Conservation (phyloP, 2,888 invertebrate species). For the Meandrusa payeni region DNA sequence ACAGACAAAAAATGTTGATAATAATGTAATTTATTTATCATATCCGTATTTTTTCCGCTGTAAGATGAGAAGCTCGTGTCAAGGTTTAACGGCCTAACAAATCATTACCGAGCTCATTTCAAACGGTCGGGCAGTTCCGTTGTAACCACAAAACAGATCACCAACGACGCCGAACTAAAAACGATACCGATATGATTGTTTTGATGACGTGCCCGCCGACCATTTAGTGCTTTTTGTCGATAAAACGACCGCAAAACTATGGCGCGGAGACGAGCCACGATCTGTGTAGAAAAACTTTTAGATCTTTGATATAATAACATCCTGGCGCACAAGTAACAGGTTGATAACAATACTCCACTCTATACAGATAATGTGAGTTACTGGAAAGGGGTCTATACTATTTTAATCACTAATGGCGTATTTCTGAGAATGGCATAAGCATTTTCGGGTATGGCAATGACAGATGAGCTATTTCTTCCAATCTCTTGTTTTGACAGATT, state of each 20-base stretch:
- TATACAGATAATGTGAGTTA: background rate
- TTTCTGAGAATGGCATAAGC: too few relatives aligned
- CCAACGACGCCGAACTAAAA: constrained; percentile 43
- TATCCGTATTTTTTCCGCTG: background rate
- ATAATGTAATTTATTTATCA: background rate
- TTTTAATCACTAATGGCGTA: too few relatives aligned
- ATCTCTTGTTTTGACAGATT: too few relatives aligned
- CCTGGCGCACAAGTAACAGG: constrained; percentile 13
- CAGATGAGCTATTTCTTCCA: too few relatives aligned
- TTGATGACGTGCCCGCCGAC: constrained; percentile 32
- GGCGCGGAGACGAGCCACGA: constrained; percentile 1
- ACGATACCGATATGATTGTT: constrained; percentile 25
- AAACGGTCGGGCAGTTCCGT: constrained; percentile 29
- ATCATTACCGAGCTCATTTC: constrained; percentile 37
- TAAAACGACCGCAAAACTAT: constrained; percentile 23
- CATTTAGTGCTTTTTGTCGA: constrained; percentile 29
- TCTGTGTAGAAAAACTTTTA: constrained; percentile 16
- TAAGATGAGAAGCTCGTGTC: constrained; percentile 15
- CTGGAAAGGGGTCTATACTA: too few relatives aligned
- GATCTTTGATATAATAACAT: constrained; percentile 15
- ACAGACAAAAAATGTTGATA: too few relatives aligned
- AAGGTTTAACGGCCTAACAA: constrained; percentile 37
- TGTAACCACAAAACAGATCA: constrained; percentile 50
- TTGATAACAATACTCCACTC: constrained; percentile 8
- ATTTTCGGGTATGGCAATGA: too few relatives aligned